These are phyloP conservation scores for Lateolabrax maculatus DNA, from an alignment of 2,797 vertebrate genomes.

Conservation along the genomic window DNA sequence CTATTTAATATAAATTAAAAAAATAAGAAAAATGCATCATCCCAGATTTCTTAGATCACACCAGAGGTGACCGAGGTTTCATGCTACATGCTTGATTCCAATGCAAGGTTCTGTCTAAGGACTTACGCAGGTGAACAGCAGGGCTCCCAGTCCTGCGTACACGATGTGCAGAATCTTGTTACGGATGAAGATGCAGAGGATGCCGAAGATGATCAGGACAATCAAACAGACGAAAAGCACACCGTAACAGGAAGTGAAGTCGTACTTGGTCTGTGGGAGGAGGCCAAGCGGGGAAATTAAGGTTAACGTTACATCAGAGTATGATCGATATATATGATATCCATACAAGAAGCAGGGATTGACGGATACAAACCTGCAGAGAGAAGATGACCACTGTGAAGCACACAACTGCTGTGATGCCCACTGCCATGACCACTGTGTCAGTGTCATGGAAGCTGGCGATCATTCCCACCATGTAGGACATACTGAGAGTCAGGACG, in stretches of 20 bases:
- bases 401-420: conserved; percentile 92
- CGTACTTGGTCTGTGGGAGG: conserved; percentile 89
- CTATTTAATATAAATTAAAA: background rate
- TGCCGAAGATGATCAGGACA: conserved; percentile 90
- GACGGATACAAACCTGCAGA: conserved; percentile 86
- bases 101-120: background rate
- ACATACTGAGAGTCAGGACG: conserved; percentile 91
- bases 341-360: background rate
- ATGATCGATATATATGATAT: background rate
- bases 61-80: background rate
- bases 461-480: conserved; percentile 97
- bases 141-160: conserved; percentile 91
- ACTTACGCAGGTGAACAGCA: conserved; percentile 95
- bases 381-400: conserved; percentile 94
- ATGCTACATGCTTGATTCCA: background rate
- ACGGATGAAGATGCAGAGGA: conserved; percentile 94
- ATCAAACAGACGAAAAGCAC: conserved; percentile 92
- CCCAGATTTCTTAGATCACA: background rate
- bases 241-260: conserved; percentile 93
- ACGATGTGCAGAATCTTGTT: conserved; percentile 91
- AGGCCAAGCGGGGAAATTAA: background rate
- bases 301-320: background rate
- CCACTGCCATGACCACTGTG: conserved; percentile 92
- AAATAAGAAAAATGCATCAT: background rate
- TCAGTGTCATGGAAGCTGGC: conserved; percentile 94